phyloP scores from a whole-genome alignment of 2,797 vertebrate species.

The Sparus aurata region DNA sequence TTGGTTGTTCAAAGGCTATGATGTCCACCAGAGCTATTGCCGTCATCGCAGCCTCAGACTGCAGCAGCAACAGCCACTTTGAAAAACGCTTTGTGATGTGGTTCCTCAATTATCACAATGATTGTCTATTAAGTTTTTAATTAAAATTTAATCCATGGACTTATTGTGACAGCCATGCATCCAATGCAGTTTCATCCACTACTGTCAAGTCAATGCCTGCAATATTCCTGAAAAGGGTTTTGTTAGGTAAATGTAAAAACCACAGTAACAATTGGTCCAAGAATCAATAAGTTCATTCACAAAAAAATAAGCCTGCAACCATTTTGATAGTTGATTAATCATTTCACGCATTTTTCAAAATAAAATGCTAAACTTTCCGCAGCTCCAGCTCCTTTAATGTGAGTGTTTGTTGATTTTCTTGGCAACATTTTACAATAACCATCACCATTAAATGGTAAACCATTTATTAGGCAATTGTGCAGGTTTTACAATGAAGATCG shows the following conservation, averaged over 20 bases:
- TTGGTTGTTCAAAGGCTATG: too few relatives aligned
- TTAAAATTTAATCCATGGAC: neutral
- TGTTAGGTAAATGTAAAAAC: neutral
- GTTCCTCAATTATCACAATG: too few relatives aligned
- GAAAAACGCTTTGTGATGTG: too few relatives aligned
- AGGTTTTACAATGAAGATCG: too few relatives aligned
- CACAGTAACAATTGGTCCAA: neutral
- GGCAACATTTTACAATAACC: too few relatives aligned
- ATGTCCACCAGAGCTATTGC: too few relatives aligned
- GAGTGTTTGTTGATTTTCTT: neutral
- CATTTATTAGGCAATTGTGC: too few relatives aligned
- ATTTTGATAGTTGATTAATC: neutral
- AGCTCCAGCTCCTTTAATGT: neutral
- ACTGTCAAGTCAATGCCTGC: neutral
- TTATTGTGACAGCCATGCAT: too few relatives aligned
- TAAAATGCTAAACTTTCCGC: neutral
- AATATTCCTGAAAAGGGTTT: neutral
- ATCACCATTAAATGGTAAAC: too few relatives aligned
- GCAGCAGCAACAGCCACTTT: too few relatives aligned
- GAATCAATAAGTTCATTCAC: neutral
- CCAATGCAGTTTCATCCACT: neutral
- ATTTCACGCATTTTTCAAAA: neutral
- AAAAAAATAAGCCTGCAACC: neutral
- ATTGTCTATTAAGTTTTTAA: neutral
- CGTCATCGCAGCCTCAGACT: too few relatives aligned